Evolutionary conservation across 2,888 invertebrate genomes (phyloP).

Genomic region (Linyphia triangularis): DNA sequence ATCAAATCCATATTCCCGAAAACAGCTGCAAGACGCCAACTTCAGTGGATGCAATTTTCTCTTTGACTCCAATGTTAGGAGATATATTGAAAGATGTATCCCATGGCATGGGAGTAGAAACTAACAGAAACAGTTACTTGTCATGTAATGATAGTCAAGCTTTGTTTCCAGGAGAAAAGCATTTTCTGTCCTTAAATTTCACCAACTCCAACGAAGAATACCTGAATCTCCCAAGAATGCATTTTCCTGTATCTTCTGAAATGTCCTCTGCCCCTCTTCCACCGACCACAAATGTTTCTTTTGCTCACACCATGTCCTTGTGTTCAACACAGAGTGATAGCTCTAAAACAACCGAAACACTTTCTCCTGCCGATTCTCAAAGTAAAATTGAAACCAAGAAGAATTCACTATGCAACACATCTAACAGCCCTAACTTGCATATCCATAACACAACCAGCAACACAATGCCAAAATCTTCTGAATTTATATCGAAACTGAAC

Average conservation of each 20-base stretch:
- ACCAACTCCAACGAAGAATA: conserved; percentile 62
- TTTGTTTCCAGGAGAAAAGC: conserved; percentile 51
- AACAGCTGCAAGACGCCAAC: conserved; percentile 64
- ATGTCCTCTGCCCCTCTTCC: conserved; percentile 47
- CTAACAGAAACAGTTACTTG: conserved; percentile 27
- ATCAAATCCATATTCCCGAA: conserved; percentile 58
- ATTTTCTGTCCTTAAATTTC: conserved; percentile 51
- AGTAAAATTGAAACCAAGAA: conserved; percentile 54
- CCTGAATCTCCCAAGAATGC: conserved; percentile 62
- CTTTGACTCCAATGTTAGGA: conserved; percentile 55
- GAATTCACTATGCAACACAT: conserved; percentile 12
- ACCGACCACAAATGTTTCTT: conserved; percentile 57
- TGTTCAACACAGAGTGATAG: conserved; percentile 64
- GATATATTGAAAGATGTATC: conserved; percentile 70
- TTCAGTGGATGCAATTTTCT: conserved; percentile 58
- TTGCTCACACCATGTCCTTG: conserved; percentile 59
- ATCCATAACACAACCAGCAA: conserved; percentile 18
- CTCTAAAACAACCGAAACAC: conserved; percentile 40
- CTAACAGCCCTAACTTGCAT: conserved; percentile 12
- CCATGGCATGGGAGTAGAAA: conserved; percentile 54
- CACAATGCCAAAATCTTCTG: conserved; percentile 46
- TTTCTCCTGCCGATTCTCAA: conserved; percentile 41
- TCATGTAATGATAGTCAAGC: conserved; percentile 53
- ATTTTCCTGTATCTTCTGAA: conserved; percentile 54
- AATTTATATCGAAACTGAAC: conserved; percentile 41